Evolutionary conservation across 2,888 invertebrate genomes (phyloP), one percentile per base, ranked within the genome.

Genomic region (Hyalella azteca): DNA sequence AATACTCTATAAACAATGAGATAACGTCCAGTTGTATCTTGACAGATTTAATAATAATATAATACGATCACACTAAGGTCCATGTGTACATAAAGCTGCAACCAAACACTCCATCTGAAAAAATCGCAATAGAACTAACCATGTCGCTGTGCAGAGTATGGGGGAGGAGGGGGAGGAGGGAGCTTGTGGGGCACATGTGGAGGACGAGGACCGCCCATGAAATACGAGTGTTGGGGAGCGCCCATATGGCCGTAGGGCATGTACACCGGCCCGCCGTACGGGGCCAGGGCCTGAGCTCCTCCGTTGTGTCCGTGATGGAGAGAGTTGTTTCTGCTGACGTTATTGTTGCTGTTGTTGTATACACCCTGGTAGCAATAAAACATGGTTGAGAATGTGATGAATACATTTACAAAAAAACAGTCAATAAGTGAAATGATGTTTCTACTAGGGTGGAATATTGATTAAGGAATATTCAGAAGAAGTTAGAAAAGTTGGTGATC

Each of bases 151-250:
- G n/a, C n/a, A n/a, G n/a, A n/a, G n/a, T n/a, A n/a, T n/a, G n/a
- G n/a, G n/a, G n/a, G n/a, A n/a, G n/a, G n/a, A n/a, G 45, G 87
- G 86, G 77, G 86, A 84, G 29, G 87, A 87, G 85, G 93, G 93
- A 82, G 92, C 92, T 73, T 94, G 94, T 66, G 86, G 85, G 78
- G 85, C 85, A 76, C 85, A 92, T 86, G 91, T 91, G 32, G 66
- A 7, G 66, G 66, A 22, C 66, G 36, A 11, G 66, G 36, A 15
- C 66, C 66, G 7, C 66, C 66, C 66, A 66, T 66, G 66, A 66
- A 36, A 85, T 91, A 91, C 29, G 82, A 81, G 49, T 78, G 66
- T 7, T 26, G 78, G 29, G 78, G 77, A 19, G 80, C 80, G 45
- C 80, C 80, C 41, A n/a, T 77, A 39, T 78, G 49, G 36, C 19